phyloP scores from a whole-genome alignment of 1,140 invertebrate genomes.

The Gonatopus flavifemur region DNA sequence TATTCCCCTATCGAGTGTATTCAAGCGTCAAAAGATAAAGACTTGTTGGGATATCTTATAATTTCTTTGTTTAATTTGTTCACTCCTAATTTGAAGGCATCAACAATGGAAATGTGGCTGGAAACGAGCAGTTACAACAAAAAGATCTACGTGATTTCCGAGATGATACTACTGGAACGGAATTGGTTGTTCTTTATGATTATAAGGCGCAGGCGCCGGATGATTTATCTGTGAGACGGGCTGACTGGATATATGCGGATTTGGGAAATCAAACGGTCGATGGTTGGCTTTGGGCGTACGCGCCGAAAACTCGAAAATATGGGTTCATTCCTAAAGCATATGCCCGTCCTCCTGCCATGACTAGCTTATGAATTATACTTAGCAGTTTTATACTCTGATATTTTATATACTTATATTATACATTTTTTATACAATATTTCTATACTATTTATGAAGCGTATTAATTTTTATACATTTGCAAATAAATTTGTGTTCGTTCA shows the following conservation, averaged over 20 bases:
- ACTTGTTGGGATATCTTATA: too few species aligned
- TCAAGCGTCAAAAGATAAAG: too few species aligned
- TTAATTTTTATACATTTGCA: too few species aligned
- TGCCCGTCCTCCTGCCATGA: slow-evolving; percentile 89
- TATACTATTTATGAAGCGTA: too few species aligned
- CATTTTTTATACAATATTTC: too few species aligned
- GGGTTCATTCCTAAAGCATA: slow-evolving; percentile 95
- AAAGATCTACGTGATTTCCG: slow-evolving; percentile 53
- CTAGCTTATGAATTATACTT: slow-evolving; percentile 68
- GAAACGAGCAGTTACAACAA: slow-evolving; percentile 46
- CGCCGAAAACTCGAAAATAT: slow-evolving; percentile 88
- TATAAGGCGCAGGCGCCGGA: slow-evolving; percentile 93
- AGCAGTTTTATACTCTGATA: slow-evolving; percentile 17
- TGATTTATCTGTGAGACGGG: slow-evolving; percentile 83
- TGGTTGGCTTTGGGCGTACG: slow-evolving; percentile 94
- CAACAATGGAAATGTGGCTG: slow-evolving; percentile 36
- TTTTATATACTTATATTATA: slow-evolving; percentile 18
- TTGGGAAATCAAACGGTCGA: slow-evolving; percentile 90
- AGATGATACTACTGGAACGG: slow-evolving; percentile 69
- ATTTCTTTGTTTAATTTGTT: too few species aligned
- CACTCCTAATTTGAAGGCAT: slow-evolving; percentile 42
- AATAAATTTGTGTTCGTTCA: too few species aligned
- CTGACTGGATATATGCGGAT: slow-evolving; percentile 94
- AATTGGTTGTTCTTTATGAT: slow-evolving; percentile 91
- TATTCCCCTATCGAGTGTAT: too few species aligned